Base-by-base conservation (phyloP, 2,888 invertebrate genomes). In the Carabus problematicus region DNA sequence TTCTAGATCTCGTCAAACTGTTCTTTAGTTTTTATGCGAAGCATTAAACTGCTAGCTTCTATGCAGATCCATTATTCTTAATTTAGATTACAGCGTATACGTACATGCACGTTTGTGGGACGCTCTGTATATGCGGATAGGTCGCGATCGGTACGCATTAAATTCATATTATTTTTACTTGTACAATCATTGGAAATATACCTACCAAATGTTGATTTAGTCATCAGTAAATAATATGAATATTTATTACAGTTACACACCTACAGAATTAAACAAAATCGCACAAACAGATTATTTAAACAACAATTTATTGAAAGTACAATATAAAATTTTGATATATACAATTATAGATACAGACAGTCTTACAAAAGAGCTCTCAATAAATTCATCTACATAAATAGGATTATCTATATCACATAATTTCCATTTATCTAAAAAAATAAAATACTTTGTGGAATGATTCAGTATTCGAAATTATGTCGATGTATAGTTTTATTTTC, bases 51-150 rank as follows among this genome's bases (percentile, higher is more conserved):
- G 19, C n/a, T 47, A 47, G 47, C 47, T 47, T 52, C 52, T 9
- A 3, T 52, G 52, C 52, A 52, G 52, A 52, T 52, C 9, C 18
- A 14, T 12, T 29, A 14, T 64, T 64, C 64, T 64, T 64, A 64
- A 64, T 64, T 64, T 64, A 64, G 64, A n/a, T 42, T 56, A 41
- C 64, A 64, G 64, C 56, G 19, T 41, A 63, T 14, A 52, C n/a
- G 41, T 39, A 39, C 39, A 18, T 39, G 19, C 41, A 41, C 43
- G 41, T 49, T 39, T 19, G 40, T 55, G 43, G 42, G 64, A 29
- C 29, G 29, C 6, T 29, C 29, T 29, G 29, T 56, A 45, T 56
- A 42, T 56, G 39, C 43, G 55, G 19, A 60, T 42, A 45, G 60
- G 9, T 60, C 42, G 45, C 42, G 45, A 45, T n/a, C 45, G 45